Conservation (phyloP, 2,113 vertebrate genomes). For the Xiphophorus maculatus region DNA sequence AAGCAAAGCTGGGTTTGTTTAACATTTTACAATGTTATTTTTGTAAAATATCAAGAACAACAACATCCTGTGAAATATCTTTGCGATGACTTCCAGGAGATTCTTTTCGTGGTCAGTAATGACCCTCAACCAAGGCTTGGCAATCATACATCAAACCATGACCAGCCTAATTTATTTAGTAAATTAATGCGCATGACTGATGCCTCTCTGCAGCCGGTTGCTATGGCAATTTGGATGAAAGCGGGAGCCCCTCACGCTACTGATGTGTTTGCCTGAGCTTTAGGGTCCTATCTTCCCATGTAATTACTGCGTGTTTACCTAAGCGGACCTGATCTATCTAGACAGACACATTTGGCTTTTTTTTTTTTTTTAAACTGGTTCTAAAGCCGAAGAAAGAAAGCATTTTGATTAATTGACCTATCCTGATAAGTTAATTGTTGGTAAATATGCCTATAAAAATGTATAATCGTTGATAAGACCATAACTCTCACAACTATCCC, state of each 20-base stretch:
- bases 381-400: neutral
- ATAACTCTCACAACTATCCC: no score
- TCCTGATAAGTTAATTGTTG: no score
- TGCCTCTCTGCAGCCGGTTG: slow-evolving; percentile 4
- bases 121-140: no score
- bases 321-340: neutral
- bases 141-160: neutral
- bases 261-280: slow-evolving; percentile 25
- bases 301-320: slow-evolving; percentile 38
- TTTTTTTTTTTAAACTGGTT: slow-evolving; percentile 49
- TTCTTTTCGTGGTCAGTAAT: no score
- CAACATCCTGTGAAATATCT: neutral
- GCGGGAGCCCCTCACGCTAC: neutral
- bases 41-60: neutral
- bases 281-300: slow-evolving; percentile 2
- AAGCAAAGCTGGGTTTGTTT: no score
- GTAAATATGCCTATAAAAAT: no score
- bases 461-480: no score
- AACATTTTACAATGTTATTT: no score
- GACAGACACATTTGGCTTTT: slow-evolving; percentile 24
- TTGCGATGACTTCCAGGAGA: neutral
- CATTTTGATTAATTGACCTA: neutral
- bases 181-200: neutral
- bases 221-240: slow-evolving; percentile 13
- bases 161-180: no score